Evolutionary conservation across 1,140 invertebrate genomes (phyloP).

Genomic region (Leptonema lineaticorne): DNA sequence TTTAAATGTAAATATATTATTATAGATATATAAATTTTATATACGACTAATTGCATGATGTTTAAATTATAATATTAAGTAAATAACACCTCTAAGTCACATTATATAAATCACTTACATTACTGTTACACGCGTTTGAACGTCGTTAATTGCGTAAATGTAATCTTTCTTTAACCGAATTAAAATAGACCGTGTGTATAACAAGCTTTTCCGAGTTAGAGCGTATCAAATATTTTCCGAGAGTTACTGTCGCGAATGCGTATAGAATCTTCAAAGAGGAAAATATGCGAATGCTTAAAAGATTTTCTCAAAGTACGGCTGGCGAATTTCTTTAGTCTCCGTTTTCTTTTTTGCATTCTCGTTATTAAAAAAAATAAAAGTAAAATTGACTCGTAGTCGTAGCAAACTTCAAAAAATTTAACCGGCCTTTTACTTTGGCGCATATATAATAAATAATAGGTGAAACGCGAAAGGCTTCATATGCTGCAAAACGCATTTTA

Average conservation of each 20-base stretch:
- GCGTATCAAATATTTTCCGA: background rate
- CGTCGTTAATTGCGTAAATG: background rate
- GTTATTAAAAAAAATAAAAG: too few relatives aligned
- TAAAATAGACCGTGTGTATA: background rate
- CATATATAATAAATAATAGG: too few relatives aligned
- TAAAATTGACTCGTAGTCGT: too few relatives aligned
- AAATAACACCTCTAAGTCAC: too few relatives aligned
- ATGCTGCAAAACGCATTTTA: background rate
- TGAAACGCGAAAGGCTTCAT: background rate
- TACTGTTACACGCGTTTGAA: background rate
- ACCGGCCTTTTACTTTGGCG: too few relatives aligned
- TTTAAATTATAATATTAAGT: too few relatives aligned
- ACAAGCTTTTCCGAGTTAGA: background rate
- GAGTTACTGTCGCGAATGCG: background rate
- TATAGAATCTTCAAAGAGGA: background rate
- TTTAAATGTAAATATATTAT: background rate
- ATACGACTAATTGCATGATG: too few relatives aligned
- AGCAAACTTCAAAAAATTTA: too few relatives aligned
- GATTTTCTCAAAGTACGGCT: background rate
- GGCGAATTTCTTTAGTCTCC: background rate
- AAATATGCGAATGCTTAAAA: conserved; percentile 3
- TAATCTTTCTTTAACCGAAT: background rate
- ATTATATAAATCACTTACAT: background rate
- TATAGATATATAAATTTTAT: background rate
- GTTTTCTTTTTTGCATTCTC: background rate